phyloP scores from a whole-genome alignment of 2,113 vertebrate genomes.

The Mixornis gularis region DNA sequence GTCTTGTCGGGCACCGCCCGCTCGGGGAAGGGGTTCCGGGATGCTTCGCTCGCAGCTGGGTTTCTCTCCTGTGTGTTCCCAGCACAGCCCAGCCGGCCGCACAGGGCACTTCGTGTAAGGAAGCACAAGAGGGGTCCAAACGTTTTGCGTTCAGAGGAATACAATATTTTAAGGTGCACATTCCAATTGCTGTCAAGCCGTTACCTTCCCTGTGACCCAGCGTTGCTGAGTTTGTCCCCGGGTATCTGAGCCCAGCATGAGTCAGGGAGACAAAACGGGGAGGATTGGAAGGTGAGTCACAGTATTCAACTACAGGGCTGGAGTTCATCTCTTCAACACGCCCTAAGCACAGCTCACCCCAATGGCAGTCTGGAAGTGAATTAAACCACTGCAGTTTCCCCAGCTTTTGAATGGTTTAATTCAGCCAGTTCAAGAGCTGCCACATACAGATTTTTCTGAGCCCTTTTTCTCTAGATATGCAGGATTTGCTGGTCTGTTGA shows the following conservation, averaged over 20 bases:
- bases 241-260: background rate
- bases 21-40: accelerated
- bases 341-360: background rate
- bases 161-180: accelerated
- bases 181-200: background rate
- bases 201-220: background rate
- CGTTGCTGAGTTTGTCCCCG: background rate
- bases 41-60: background rate
- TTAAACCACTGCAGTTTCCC: background rate
- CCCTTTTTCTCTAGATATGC: background rate
- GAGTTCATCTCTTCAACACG: background rate
- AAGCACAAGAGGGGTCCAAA: too few species aligned
- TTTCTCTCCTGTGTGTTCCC: background rate
- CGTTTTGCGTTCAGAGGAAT: accelerated
- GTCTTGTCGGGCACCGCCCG: accelerated
- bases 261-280: background rate
- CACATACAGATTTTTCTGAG: background rate
- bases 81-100: background rate
- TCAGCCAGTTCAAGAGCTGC: background rate
- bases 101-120: accelerated
- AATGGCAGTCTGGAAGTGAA: background rate
- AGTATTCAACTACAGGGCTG: background rate
- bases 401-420: background rate
- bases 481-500: background rate
- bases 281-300: background rate